Percentiles rank a stretch among this genome's conserved stretches.
phyloP scores from a whole-genome alignment of 2,797 vertebrate species.

The Rousettus madagascariensis region DNA sequence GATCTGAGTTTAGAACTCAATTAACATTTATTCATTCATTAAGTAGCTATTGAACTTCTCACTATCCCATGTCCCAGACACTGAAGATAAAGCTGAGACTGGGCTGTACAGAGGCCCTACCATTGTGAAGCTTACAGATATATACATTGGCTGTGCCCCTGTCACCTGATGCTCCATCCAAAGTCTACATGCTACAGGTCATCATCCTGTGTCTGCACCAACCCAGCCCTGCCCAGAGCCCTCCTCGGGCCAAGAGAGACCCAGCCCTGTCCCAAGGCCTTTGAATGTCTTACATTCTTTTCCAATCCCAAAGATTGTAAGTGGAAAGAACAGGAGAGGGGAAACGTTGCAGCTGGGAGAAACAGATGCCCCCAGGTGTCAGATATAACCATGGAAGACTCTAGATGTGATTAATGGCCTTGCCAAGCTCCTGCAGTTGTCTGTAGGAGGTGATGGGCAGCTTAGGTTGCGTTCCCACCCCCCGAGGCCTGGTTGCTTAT shows the following conservation, averaged over 20 bases:
- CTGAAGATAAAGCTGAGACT: neutral
- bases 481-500: neutral
- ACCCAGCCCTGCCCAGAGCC: neutral
- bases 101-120: neutral
- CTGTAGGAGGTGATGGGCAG: neutral
- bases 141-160: accelerated
- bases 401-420: neutral
- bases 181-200: neutral
- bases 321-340: neutral
- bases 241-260: neutral
- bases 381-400: neutral
- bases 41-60: neutral
- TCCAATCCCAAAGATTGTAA: neutral
- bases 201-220: neutral
- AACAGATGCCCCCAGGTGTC: too few relatives aligned
- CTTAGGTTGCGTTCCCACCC: neutral
- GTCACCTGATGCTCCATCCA: neutral
- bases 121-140: accelerated
- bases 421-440: neutral
- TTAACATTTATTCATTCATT: neutral
- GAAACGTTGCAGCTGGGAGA: neutral
- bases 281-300: neutral
- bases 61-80: neutral
- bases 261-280: neutral
- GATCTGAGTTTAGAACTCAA: neutral